phyloP scores from a whole-genome alignment of 2,888 invertebrate species.

The Molanna angustata region DNA sequence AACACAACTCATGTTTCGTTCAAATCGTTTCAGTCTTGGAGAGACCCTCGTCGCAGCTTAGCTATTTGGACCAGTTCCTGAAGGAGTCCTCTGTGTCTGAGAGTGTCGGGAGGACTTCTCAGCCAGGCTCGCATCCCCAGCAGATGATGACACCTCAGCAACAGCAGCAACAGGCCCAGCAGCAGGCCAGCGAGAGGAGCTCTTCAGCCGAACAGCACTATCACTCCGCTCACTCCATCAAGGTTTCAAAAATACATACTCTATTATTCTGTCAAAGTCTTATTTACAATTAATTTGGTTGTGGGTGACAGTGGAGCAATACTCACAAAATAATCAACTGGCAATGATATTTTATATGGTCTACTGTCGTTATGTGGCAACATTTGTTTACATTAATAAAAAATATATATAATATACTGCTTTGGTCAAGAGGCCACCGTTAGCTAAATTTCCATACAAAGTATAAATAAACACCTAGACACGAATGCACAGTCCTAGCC shows the following conservation, averaged over 20 bases:
- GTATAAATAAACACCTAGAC: no score
- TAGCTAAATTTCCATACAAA: no score
- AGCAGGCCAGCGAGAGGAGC: slow-evolving; percentile 4
- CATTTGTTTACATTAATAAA: no score
- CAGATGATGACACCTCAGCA: slow-evolving; percentile 8
- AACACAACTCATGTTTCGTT: no score
- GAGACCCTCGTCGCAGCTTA: slow-evolving; percentile 87
- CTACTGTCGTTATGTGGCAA: no score
- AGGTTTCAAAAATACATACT: slow-evolving; percentile 10
- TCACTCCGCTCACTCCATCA: slow-evolving; percentile 26
- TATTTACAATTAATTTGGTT: no score
- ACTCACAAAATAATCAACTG: no score
- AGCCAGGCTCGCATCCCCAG: slow-evolving; percentile 6
- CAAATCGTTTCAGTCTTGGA: slow-evolving; percentile 76
- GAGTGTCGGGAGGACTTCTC: slow-evolving; percentile 36
- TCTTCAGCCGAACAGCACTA: slow-evolving; percentile 27
- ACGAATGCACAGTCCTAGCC: no score
- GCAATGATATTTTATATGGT: no score
- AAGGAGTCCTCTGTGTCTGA: slow-evolving; percentile 63
- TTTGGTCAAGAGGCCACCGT: no score
- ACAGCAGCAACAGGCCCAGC: slow-evolving; percentile 5
- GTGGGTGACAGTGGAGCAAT: no score
- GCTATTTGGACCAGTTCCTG: slow-evolving; percentile 85
- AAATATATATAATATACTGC: no score
- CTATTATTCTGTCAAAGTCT: neutral